Conservation (phyloP, 2,888 invertebrate genomes). For the Drosophila helvetica region DNA sequence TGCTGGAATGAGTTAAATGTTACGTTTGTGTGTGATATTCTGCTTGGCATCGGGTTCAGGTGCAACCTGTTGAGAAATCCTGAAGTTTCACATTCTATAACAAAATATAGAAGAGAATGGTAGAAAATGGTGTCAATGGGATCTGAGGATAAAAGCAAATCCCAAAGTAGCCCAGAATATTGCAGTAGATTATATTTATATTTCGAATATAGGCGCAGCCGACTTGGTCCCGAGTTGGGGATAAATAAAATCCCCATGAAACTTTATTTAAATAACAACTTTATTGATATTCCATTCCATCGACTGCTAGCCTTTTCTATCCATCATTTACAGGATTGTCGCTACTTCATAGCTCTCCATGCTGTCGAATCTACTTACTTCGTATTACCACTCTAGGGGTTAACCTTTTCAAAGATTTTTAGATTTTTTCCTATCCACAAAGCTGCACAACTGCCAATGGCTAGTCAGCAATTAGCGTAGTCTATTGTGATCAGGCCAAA, state of each 20-base stretch:
- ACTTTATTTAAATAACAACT: no score
- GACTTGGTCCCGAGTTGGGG: no score
- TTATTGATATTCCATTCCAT: no score
- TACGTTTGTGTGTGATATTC: conserved; percentile 18
- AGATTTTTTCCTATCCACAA: background rate
- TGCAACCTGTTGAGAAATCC: conserved; percentile 16
- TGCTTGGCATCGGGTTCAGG: background rate
- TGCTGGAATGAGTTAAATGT: conserved; percentile 21
- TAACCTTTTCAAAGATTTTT: background rate
- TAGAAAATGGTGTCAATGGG: background rate
- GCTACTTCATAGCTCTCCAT: no score
- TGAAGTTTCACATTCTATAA: background rate
- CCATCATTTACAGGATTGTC: no score
- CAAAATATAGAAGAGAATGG: background rate
- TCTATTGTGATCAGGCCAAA: conserved; percentile 54
- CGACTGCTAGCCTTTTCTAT: no score
- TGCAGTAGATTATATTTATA: no score
- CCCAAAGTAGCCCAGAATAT: background rate
- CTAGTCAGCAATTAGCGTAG: conserved; percentile 73
- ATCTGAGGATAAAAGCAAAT: background rate
- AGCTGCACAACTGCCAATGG: conserved; percentile 35
- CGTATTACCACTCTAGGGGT: background rate
- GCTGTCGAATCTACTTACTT: no score
- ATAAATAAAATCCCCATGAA: background rate
- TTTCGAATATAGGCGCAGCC: no score